Base-by-base conservation (phyloP, 2,113 vertebrate genomes). In the Tyto alba region DNA sequence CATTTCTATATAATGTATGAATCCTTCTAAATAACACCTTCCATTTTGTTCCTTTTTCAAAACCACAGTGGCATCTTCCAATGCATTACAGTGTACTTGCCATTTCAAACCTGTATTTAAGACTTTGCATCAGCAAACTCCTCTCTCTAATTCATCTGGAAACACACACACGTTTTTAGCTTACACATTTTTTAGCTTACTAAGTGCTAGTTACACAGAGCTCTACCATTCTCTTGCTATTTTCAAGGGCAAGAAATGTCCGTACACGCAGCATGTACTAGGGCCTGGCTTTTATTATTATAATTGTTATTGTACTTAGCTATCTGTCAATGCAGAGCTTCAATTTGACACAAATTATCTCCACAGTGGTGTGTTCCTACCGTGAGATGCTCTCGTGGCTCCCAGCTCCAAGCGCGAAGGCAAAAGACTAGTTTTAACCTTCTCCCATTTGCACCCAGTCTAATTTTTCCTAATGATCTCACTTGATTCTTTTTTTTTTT, bases 291-390 rank as follows among this genome's bases (percentile, higher is more conserved):
- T 96, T 97, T 96, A 76, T 95, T 90, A 92, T 95, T 94, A 60
- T 95, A 95, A 96, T 96, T 94, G 89, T 96, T 95, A 92, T 92
- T 96, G 91, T 95, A 92, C 95, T 94, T 89, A 84, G 73, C 88
- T 94, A 71, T 86, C 90, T 88, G 89, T 93, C 88, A 96, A 76
- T 93, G 93, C 66, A 89, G 92, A 72, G 80, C 80, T 96, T 93
- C 86, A 68, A 3, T 82, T 94, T 93, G 80, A 90, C 94, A 91
- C 62, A 84, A 94, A 94, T 95, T 85, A 83, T 84, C 80, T 97
- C 64, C 50, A 10, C 84, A 60, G 80, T 60, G 69, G 71, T 45
- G 48, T 25, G 21, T 56, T 84, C 88, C 77, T 89, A 82, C 73
- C 7, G 11, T 47, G 73, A 89, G 69, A 56, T 75, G 83, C 86